phyloP scores from a whole-genome alignment of 2,888 invertebrate species.

The Dicyrtoma fusca region DNA sequence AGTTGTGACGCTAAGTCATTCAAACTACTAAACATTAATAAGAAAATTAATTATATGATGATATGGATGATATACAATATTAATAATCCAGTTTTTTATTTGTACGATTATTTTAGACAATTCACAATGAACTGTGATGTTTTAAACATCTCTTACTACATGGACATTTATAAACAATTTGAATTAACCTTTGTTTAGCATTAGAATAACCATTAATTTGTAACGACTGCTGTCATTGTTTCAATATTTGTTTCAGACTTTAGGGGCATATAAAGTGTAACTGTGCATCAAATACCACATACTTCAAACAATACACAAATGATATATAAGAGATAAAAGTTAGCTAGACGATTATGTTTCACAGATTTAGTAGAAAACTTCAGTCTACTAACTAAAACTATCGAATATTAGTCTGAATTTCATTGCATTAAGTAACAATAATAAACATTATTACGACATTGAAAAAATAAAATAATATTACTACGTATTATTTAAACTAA shows the following conservation, averaged over 20 bases:
- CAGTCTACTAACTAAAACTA: background rate
- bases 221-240: too few species aligned
- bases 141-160: too few species aligned
- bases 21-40: background rate
- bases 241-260: too few species aligned
- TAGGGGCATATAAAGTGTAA: too few species aligned
- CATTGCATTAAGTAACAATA: background rate
- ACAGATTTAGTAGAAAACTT: background rate
- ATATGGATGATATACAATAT: constrained; percentile 4
- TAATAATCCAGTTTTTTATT: background rate
- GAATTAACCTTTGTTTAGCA: too few species aligned
- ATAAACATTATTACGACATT: background rate
- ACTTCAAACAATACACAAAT: too few species aligned
- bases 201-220: too few species aligned
- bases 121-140: too few species aligned
- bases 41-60: constrained; percentile 1
- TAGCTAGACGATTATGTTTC: background rate
- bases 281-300: too few species aligned
- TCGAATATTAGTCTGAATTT: background rate
- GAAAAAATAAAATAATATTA: too few species aligned
- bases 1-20: constrained; percentile 11
- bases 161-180: too few species aligned
- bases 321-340: background rate
- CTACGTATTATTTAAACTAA: background rate
- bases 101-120: background rate